Evolutionary conservation across 37 sponge, comb jelly and placozoan genomes (phyloP).

Genomic region (Geodia barretti): DNA sequence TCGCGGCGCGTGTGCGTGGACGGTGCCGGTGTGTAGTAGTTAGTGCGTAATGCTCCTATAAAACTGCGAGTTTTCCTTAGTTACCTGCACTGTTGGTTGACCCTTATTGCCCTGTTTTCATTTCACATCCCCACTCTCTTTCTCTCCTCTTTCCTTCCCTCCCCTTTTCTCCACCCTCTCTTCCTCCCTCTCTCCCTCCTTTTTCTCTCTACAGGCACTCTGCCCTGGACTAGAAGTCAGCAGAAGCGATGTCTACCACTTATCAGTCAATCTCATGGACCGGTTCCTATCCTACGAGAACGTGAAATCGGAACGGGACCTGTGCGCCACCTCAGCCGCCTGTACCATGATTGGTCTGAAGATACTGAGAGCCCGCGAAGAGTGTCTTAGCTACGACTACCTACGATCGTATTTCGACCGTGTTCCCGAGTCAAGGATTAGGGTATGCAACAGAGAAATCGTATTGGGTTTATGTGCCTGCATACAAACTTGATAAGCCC

Average conservation of each 20-base stretch:
- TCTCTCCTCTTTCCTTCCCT: no score
- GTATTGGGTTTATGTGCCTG: background rate
- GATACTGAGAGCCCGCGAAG: slow-evolving; percentile 45
- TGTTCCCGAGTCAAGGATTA: slow-evolving; percentile 32
- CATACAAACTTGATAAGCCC: background rate
- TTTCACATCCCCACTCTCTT: no score
- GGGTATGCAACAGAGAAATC: slow-evolving; percentile 20
- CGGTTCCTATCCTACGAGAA: slow-evolving; percentile 42
- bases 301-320: slow-evolving; percentile 20
- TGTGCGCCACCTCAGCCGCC: slow-evolving; percentile 25
- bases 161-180: no score
- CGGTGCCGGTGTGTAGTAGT: no score
- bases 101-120: no score
- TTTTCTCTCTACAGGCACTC: slow-evolving; percentile 28
- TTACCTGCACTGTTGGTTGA: no score
- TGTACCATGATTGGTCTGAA: slow-evolving; percentile 59
- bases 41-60: no score
- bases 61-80: no score
- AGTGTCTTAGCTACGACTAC: slow-evolving; percentile 46
- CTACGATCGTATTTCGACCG: slow-evolving; percentile 5
- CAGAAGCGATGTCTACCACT: slow-evolving; percentile 55
- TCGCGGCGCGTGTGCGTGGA: no score
- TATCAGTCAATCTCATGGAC: slow-evolving; percentile 55
- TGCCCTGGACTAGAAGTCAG: slow-evolving; percentile 5
- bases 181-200: background rate